Evolutionary conservation across 2,888 invertebrate genomes (phyloP), one percentile per base, ranked within the genome.

Genomic region (Microctonus aethiopoides): DNA sequence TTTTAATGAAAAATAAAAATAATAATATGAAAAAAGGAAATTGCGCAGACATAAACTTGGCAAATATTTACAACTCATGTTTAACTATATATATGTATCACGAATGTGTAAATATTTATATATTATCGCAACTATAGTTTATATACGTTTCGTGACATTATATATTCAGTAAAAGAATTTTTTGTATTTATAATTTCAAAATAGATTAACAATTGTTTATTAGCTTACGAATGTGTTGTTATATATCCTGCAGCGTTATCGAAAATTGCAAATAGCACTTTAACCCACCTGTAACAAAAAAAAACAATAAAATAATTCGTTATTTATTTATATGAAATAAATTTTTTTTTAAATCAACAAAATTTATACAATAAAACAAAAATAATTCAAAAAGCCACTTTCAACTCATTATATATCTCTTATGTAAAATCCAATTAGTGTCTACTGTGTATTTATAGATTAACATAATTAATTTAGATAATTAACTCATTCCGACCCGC

Each of bases 231-330:
- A 34, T 34, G 3, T 34, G 16, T 9, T 59, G 11, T 11, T 32
- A 36, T 59, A 34, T 34, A 10, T 59, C 16, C 24, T 26, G 32
- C 11, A 20, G 32, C 24, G 16, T 22, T 39, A 61, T 26, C 22
- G 24, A 0, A 10, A 20, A 22, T 52, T 26, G 22, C 22, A 54
- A 7, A 26, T 7, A 6, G 11, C 29, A 24, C 22, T 36, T 57
- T 63, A 72, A 72, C 71, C 29, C 65, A 72, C 71, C 71, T 72
- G 71, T 10, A 72, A 68, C 68, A 72, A 11, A 72, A 11, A 72
- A 59, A 51, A 6, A 41, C 29, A 59, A 24, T 34, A 57, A 39
- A 36, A 56, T 16, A 1, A 32, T 36, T 36, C 16, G 11, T 13
- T 22, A 63, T 20, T 5, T 16, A 6, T 16, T 2, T 16, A 46